These are phyloP conservation scores for Lemur catta DNA, from an alignment of 2,797 vertebrate genomes.

Conservation along the genomic window DNA sequence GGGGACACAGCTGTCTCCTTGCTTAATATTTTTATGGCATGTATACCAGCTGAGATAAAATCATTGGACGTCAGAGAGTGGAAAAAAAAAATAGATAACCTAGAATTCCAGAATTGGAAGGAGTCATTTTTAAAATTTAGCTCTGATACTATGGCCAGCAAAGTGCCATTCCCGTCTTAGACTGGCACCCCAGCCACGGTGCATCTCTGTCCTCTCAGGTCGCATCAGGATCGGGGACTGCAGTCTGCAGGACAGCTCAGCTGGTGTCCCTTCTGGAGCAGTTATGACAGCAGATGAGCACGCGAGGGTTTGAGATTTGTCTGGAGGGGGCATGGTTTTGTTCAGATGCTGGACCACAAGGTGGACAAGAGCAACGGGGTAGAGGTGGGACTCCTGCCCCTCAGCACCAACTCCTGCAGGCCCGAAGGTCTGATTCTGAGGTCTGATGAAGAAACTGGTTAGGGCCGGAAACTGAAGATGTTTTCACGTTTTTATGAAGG, in stretches of 20 bases:
- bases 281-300: neutral
- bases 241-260: neutral
- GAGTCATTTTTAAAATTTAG: conserved; percentile 13
- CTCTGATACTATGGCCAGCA: neutral
- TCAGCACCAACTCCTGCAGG: neutral
- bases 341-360: neutral
- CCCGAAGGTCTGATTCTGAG: neutral
- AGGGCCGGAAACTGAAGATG: neutral
- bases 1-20: conserved; percentile 67
- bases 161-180: neutral
- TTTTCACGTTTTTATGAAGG: neutral
- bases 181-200: neutral
- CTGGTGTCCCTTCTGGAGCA: neutral
- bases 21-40: conserved; percentile 64
- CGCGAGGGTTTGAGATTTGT: neutral
- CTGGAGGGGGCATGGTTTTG: neutral
- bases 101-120: neutral
- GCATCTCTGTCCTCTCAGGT: neutral
- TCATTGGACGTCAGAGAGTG: conserved; percentile 36
- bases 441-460: neutral
- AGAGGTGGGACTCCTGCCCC: neutral
- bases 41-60: conserved; percentile 57
- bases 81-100: neutral
- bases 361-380: accelerated
- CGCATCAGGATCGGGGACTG: neutral